Base-by-base conservation (phyloP, 2,797 vertebrate genomes). In the Labroides dimidiatus region DNA sequence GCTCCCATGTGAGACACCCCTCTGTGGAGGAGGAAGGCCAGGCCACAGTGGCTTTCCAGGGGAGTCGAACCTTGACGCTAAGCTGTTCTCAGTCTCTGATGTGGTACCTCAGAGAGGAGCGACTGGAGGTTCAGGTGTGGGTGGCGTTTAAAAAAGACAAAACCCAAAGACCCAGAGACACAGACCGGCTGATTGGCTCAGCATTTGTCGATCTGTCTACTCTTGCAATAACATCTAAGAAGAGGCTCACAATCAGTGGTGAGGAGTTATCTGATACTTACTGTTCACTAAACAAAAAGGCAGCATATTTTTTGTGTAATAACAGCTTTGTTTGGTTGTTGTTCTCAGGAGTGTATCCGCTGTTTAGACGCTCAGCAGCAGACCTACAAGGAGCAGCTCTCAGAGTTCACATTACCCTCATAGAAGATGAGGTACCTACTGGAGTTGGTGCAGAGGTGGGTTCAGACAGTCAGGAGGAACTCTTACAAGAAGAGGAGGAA, bases 91-190 rank as follows among this genome's bases (percentile, higher is more conserved):
- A 89, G 58, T 94, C 96, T 0, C 88, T 99, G 53, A 77, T 89
- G 48, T 99, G 97, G 97, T 99, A 98, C 87, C 91, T 99, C 51
- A 91, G 91, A 61, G 97, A 99, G 79, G 97, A 99, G 79, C 94
- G 58, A 57, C 72, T 99, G 61, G 98, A 99, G 84, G 88, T 99
- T 64, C 97, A 99, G 85, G 85, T 97, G 43, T 99, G 98, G 98
- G 94, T 96, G 39, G 90, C 96, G 0, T 96, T 95, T 19, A 93
- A 93, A 27, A 97, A 94, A 69, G 85, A 92, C 41, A 95, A 93
- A 59, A 78, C 75, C 1, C 93, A 85, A 65, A 95, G 96, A 54
- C 98, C 98, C 0, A 89, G 95, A 14, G 93, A 96, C 55, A 93
- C 93, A 0, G 98, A 99, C 85, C 94, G 93, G 17, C 95, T 99